Conservation (phyloP, 2,113 vertebrate species). For the Siniperca knerii region DNA sequence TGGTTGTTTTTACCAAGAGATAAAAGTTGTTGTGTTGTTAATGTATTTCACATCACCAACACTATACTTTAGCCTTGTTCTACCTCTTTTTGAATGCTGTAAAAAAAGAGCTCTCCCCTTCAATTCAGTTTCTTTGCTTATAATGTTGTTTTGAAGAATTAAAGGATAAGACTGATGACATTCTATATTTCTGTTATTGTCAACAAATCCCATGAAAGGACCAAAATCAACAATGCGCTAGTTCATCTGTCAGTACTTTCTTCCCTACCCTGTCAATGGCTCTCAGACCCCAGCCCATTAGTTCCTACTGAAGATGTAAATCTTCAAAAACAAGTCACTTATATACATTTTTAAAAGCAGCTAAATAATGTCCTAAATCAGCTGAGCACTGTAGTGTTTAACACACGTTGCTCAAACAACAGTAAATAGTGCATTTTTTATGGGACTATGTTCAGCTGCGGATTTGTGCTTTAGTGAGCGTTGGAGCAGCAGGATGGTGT, state of each 20-base stretch:
- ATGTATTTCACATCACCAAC: background rate
- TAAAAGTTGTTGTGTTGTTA: background rate
- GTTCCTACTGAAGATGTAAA: background rate
- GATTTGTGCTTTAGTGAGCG: background rate
- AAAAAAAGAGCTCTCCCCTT: too few relatives aligned
- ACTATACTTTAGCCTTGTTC: background rate
- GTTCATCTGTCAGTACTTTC: background rate
- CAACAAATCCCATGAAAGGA: background rate
- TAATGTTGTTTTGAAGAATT: background rate
- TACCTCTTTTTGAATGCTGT: background rate
- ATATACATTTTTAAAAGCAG: too few relatives aligned
- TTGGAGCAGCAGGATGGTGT: background rate
- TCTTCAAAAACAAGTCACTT: too few relatives aligned
- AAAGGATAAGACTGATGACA: background rate
- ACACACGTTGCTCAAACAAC: background rate
- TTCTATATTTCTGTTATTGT: background rate
- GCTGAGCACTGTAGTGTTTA: too few relatives aligned
- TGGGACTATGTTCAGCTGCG: background rate
- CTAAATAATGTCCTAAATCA: too few relatives aligned
- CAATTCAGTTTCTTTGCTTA: constrained; percentile 1
- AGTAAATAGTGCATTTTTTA: background rate
- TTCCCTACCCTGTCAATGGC: background rate
- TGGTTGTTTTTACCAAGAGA: background rate
- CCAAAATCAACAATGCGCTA: background rate
- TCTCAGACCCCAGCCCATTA: background rate